Evolutionary conservation across 2,888 invertebrate genomes (phyloP).

Genomic region (Conops quadrifasciatus): DNA sequence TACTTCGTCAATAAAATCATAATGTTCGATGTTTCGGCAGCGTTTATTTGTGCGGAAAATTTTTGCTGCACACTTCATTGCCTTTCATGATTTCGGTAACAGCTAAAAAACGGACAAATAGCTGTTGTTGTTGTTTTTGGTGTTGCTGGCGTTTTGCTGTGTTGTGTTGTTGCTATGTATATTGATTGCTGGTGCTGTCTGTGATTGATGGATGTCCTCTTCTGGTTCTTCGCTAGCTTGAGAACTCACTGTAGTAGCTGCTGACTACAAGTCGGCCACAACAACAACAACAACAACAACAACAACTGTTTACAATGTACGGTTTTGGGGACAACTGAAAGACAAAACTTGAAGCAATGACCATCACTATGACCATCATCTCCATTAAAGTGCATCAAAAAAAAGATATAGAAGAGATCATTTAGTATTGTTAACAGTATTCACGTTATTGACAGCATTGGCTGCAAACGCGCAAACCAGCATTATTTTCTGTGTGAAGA

Average conservation of each 20-base stretch:
- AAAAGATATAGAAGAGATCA: too few species aligned
- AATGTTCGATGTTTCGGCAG: too few species aligned
- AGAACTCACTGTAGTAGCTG: too few species aligned
- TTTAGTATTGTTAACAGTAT: too few species aligned
- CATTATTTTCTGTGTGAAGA: neutral
- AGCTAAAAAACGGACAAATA: constrained; percentile 15
- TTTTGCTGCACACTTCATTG: constrained; percentile 44
- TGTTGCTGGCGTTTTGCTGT: constrained; percentile 27
- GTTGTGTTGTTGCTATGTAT: constrained; percentile 8
- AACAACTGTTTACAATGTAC: neutral
- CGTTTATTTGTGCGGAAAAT: constrained; percentile 49
- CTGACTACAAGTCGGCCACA: neutral
- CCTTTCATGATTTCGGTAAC: constrained; percentile 44
- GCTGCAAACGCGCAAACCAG: too few species aligned
- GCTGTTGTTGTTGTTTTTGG: neutral
- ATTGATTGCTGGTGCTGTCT: neutral
- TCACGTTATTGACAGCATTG: constrained; percentile 13
- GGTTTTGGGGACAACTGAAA: neutral
- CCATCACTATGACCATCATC: constrained; percentile 18
- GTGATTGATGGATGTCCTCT: neutral
- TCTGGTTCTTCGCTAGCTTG: neutral
- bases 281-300: constrained; percentile 10
- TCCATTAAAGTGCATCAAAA: too few species aligned
- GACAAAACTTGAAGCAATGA: constrained; percentile 3
- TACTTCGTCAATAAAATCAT: too few species aligned